A percentile compares a stretch with the other conserved stretches of the same genome.
Conservation (phyloP, 2,797 vertebrate genomes). For the Danio choprae region DNA sequence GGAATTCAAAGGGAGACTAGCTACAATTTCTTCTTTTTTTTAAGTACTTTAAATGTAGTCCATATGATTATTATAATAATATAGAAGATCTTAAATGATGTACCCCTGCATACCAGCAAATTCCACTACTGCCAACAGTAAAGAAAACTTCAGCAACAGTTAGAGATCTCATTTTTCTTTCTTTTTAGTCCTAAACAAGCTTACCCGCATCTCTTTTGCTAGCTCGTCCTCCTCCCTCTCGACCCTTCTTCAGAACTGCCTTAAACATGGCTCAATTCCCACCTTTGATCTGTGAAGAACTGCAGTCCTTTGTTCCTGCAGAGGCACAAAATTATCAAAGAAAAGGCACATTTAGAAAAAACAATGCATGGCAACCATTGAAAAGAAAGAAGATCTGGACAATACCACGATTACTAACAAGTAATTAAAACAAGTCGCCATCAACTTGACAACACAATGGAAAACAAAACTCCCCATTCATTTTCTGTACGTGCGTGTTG, state of each 20-base stretch:
- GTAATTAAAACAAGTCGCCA: background rate
- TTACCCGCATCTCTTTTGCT: slow-evolving; percentile 55
- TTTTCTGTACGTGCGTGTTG: slow-evolving; percentile 11
- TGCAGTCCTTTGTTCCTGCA: slow-evolving; percentile 22
- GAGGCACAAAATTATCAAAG: background rate
- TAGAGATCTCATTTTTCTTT: background rate
- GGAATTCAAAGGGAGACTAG: background rate
- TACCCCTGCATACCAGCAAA: too few relatives aligned
- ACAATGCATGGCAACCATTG: background rate
- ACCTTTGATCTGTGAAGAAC: background rate
- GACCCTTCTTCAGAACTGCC: slow-evolving; percentile 44
- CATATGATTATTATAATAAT: background rate
- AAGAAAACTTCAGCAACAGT: slow-evolving; percentile 11
- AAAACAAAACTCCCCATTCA: slow-evolving; percentile 30
- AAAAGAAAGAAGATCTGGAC: background rate
- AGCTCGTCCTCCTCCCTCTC: slow-evolving; percentile 50
- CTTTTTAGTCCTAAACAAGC: background rate
- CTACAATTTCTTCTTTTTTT: too few relatives aligned
- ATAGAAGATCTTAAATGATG: too few relatives aligned
- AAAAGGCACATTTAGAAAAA: slow-evolving; percentile 7
- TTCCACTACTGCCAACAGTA: background rate
- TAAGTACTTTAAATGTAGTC: background rate
- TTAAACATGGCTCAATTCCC: slow-evolving; percentile 52
- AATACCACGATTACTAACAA: background rate
- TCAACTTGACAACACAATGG: background rate